Evolutionary conservation across 2,113 vertebrate genomes (phyloP), one percentile per base, ranked within the genome.

Genomic region (Cynoglossus semilaevis): DNA sequence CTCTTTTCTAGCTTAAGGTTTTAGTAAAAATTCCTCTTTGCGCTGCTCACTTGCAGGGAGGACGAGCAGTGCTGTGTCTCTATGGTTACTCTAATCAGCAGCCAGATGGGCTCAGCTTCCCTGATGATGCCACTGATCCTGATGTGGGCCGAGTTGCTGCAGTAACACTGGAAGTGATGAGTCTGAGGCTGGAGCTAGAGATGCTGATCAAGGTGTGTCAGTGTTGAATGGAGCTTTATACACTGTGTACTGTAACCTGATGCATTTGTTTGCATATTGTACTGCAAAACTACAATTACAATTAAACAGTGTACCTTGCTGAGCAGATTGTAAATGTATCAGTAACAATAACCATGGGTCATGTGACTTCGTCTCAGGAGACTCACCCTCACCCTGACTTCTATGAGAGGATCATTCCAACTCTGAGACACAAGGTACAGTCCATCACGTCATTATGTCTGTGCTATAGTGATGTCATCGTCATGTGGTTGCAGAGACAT

Each of bases 1-100:
- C n/a, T n/a, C n/a, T n/a, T n/a, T n/a, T n/a, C n/a, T n/a, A n/a
- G n/a, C n/a, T n/a, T n/a, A n/a, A n/a, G n/a, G n/a, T n/a, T n/a
- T n/a, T n/a, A n/a, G n/a, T n/a, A n/a, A n/a, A n/a, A n/a, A n/a
- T n/a, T 29, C 22, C 22, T 29, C 6, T 29, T 29, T 29, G 22
- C 22, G 2, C 22, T 29, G 22, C 6, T 14, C 7, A 1, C 42
- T 48, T 41, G 14, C 80, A 96, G 94, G 94, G 94, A n/a, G 93
- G 94, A 22, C 88, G 94, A 43, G 88, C 89, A 14, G 93, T 96
- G 18, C 89, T 96, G 9, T 87, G 87, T 60, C 91, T 95, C 41
- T 95, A 94, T 43, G 94, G 94, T 52, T 96, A 96, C 76, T 92
- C 93, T 3, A 90, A 92, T 71, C 90, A 94, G 79, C 91, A 91